phyloP scores from a whole-genome alignment of 2,113 vertebrate species.

The Ginglymostoma cirratum region DNA sequence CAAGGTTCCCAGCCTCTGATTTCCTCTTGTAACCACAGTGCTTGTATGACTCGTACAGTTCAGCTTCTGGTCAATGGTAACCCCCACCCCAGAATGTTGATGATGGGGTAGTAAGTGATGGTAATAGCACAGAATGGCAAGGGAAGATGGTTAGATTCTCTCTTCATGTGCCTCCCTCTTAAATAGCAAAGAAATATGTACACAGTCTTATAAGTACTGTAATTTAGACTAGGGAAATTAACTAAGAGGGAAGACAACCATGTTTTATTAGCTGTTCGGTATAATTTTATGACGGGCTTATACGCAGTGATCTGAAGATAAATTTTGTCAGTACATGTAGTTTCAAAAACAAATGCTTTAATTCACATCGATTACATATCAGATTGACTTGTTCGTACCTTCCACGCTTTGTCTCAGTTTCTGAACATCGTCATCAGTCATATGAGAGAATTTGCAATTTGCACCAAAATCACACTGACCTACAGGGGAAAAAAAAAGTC shows the following conservation, averaged over 20 bases:
- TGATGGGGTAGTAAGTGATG: too few relatives aligned
- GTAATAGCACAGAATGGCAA: too few relatives aligned
- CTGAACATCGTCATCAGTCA: conserved; percentile 74
- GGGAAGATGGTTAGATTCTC: too few relatives aligned
- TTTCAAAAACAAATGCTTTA: conserved; percentile 41
- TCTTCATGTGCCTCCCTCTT: too few relatives aligned
- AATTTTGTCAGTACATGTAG: background rate
- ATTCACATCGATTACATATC: conserved; percentile 51
- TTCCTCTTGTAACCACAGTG: too few relatives aligned
- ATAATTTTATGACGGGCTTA: background rate
- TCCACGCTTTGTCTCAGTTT: conserved; percentile 69
- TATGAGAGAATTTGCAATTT: conserved; percentile 89
- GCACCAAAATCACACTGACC: conserved; percentile 80
- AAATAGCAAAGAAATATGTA: background rate
- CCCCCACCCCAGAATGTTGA: too few relatives aligned
- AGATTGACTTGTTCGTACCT: conserved; percentile 55
- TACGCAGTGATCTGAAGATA: background rate
- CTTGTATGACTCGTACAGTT: too few relatives aligned
- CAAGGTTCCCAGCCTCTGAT: too few relatives aligned
- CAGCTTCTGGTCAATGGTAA: too few relatives aligned
- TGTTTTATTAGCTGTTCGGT: background rate
- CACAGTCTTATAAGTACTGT: background rate
- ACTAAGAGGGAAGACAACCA: background rate
- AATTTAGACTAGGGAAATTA: too few relatives aligned
- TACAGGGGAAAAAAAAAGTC: conserved; percentile 40